Conservation (phyloP, 1,140 invertebrate species). For the Lethrus apterus region DNA sequence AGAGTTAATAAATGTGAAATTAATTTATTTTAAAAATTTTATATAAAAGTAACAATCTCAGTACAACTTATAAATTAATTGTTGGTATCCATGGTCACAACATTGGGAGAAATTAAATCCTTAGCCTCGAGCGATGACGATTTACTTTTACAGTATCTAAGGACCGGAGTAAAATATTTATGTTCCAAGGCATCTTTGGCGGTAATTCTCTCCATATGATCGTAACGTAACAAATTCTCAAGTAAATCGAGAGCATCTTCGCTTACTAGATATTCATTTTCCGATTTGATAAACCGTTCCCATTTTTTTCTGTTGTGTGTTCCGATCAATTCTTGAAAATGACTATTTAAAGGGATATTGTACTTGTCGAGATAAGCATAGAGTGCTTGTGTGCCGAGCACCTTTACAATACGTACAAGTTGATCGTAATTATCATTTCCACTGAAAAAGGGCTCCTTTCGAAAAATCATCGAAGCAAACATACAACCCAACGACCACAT, state of each 20-base stretch:
- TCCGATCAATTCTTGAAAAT: conserved; percentile 95
- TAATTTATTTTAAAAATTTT: no score
- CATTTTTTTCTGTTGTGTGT: conserved; percentile 97
- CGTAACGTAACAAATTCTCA: conserved; percentile 95
- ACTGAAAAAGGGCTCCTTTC: conserved; percentile 99
- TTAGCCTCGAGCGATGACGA: neutral
- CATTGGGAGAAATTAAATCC: no score
- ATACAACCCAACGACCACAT: conserved; percentile 99
- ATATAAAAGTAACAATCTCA: no score
- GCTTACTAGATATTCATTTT: conserved; percentile 97
- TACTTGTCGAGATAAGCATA: conserved; percentile 99
- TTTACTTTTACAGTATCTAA: conserved; percentile 8
- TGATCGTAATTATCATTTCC: conserved; percentile 99
- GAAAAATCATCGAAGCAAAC: conserved; percentile 99
- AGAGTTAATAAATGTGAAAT: no score
- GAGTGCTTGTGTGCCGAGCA: conserved; percentile 96
- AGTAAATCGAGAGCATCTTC: conserved; percentile 97
- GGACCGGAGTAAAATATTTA: conserved; percentile 71
- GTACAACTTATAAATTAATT: no score
- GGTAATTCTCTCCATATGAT: conserved; percentile 96
- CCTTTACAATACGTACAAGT: conserved; percentile 97
- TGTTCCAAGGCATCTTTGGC: conserved; percentile 98
- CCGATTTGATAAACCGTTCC: conserved; percentile 98
- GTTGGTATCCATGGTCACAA: no score
- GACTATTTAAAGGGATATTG: conserved; percentile 93